These are phyloP conservation scores for Typhlichthys subterraneus DNA, from an alignment of 2,797 vertebrate genomes.

Conservation along the genomic window DNA sequence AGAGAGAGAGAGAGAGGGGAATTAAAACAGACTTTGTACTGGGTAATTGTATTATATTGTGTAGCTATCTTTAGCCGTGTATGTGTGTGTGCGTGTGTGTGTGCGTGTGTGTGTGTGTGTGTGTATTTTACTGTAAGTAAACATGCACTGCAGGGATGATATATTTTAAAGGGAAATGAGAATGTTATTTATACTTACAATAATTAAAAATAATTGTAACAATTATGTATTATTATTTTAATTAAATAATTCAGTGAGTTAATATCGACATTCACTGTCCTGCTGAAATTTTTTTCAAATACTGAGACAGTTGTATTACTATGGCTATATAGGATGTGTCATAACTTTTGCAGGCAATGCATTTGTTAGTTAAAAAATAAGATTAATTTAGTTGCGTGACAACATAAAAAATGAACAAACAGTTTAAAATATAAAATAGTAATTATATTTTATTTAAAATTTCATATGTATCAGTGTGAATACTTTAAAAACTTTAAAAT, in stretches of 20 bases:
- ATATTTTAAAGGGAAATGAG: neutral
- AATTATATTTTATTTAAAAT: neutral
- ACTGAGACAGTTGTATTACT: no score
- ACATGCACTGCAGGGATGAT: neutral
- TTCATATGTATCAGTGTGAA: neutral
- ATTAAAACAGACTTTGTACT: neutral
- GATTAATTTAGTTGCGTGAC: no score
- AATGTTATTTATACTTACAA: neutral
- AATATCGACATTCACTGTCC: no score
- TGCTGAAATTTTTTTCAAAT: no score
- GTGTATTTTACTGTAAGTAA: neutral
- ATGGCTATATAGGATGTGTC: no score
- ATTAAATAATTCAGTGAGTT: no score
- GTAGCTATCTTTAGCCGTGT: neutral
- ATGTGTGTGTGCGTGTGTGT: neutral
- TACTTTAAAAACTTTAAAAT: no score
- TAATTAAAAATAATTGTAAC: neutral
- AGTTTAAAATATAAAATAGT: neutral
- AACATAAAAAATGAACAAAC: no score
- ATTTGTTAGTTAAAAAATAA: no score
- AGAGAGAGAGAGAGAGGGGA: neutral
- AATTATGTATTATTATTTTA: neutral
- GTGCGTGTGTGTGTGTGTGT: neutral
- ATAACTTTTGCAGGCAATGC: no score
- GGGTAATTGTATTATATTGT: neutral